Evolutionary conservation across 2,797 vertebrate genomes (phyloP).

Genomic region (Protosalanx chinensis): DNA sequence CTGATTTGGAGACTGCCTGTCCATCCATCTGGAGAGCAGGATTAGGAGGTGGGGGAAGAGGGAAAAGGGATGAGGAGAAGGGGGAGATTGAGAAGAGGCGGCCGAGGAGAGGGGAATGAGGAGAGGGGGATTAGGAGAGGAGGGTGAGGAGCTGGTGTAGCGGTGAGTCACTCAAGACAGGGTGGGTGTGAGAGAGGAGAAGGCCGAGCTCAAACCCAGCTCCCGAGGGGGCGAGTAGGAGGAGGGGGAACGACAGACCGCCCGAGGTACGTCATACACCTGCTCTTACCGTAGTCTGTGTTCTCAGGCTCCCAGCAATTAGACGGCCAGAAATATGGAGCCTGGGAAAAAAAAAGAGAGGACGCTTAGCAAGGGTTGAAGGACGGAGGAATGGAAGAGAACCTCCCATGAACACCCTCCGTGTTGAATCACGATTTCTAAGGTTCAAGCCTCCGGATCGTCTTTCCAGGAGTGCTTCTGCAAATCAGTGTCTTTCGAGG

Average conservation of each 20-base stretch:
- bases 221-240: too few species aligned
- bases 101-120: background rate
- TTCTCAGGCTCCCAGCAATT: conserved; percentile 99
- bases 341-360: conserved; percentile 68
- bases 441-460: background rate
- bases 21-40: background rate
- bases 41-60: background rate
- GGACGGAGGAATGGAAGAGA: conserved; percentile 1
- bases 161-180: background rate
- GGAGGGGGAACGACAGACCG: too few species aligned
- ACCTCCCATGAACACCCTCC: background rate
- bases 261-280: too few species aligned
- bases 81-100: background rate
- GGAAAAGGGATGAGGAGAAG: background rate
- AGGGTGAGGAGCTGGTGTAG: too few species aligned
- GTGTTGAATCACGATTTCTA: background rate
- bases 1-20: background rate
- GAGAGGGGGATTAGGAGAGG: background rate
- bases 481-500: background rate
- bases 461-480: background rate
- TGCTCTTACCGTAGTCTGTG: conserved; percentile 91
- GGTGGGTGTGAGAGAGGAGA: background rate
- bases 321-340: conserved; percentile 96
- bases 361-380: background rate
- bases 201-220: background rate